A percentile compares a stretch with the other conserved stretches of the same genome.
phyloP scores from a whole-genome alignment of 2,113 vertebrate species.

The Zeus faber region DNA sequence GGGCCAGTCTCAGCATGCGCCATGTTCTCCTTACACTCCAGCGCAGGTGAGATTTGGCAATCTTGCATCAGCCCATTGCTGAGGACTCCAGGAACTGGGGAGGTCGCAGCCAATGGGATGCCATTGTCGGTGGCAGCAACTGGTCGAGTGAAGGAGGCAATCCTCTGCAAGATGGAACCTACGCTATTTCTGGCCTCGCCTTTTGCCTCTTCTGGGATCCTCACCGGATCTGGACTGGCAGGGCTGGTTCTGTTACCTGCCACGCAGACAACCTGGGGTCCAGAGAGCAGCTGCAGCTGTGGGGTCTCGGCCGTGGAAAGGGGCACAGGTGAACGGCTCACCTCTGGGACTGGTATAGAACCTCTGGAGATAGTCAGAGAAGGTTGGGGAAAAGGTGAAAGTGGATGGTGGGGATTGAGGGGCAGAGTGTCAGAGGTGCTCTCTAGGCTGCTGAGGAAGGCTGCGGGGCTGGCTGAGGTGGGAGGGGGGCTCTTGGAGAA shows the following conservation, averaged over 20 bases:
- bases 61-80: constrained; percentile 32
- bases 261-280: constrained; percentile 62
- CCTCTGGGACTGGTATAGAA: constrained; percentile 40
- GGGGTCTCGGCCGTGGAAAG: constrained; percentile 52
- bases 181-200: constrained; percentile 53
- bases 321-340: constrained; percentile 27
- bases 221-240: constrained; percentile 27
- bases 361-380: constrained; percentile 14
- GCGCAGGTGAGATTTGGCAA: too few relatives aligned
- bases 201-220: constrained; percentile 10
- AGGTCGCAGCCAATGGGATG: constrained; percentile 7
- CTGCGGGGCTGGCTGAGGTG: constrained; percentile 39
- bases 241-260: constrained; percentile 25
- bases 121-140: constrained; percentile 17
- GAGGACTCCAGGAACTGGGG: constrained; percentile 4
- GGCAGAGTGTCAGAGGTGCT: constrained; percentile 47
- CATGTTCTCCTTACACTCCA: not conserved
- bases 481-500: constrained; percentile 19
- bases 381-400: constrained; percentile 12
- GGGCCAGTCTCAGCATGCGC: not conserved
- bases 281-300: constrained; percentile 53
- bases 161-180: constrained; percentile 64
- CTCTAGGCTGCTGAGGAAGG: constrained; percentile 46
- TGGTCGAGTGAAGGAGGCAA: constrained; percentile 65
- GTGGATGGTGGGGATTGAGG: constrained; percentile 23